These are phyloP conservation scores for Sicus ferrugineus DNA, from an alignment of 2,888 invertebrate species.

Conservation along the genomic window DNA sequence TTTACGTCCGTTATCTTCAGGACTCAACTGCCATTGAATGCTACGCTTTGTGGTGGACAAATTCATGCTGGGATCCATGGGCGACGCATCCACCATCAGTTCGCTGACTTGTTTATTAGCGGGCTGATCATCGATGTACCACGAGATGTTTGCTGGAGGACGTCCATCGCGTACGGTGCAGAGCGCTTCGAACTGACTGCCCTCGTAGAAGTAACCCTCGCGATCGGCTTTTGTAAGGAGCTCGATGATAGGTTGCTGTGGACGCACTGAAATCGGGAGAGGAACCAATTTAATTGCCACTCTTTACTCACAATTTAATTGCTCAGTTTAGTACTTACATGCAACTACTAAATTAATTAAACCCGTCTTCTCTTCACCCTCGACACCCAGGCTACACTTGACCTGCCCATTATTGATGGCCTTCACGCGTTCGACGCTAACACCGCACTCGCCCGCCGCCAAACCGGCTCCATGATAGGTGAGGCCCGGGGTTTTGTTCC, in stretches of 20 bases:
- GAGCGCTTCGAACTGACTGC: constrained; percentile 71
- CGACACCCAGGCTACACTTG: constrained; percentile 72
- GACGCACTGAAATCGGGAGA: constrained; percentile 51
- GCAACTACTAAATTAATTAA: constrained; percentile 74
- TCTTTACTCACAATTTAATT: not conserved
- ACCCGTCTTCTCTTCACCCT: constrained; percentile 70
- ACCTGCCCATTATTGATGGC: constrained; percentile 76
- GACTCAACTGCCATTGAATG: constrained; percentile 69
- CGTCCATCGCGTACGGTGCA: constrained; percentile 76
- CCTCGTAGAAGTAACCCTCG: constrained; percentile 65
- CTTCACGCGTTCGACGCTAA: constrained; percentile 70
- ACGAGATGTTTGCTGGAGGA: constrained; percentile 79
- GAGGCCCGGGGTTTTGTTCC: constrained; percentile 65
- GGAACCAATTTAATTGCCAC: not conserved
- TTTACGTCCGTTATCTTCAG: constrained; percentile 72
- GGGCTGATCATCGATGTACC: constrained; percentile 74
- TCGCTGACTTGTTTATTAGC: constrained; percentile 69
- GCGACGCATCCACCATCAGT: constrained; percentile 62
- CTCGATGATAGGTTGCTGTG: constrained; percentile 59
- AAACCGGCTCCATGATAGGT: constrained; percentile 68
- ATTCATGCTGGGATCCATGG: constrained; percentile 67
- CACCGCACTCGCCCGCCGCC: constrained; percentile 76
- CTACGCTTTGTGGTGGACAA: constrained; percentile 73
- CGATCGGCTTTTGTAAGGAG: constrained; percentile 50
- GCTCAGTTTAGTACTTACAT: constrained; percentile 69